phyloP scores from a whole-genome alignment of 2,113 vertebrate genomes.

The Macheiramphus alcinus region DNA sequence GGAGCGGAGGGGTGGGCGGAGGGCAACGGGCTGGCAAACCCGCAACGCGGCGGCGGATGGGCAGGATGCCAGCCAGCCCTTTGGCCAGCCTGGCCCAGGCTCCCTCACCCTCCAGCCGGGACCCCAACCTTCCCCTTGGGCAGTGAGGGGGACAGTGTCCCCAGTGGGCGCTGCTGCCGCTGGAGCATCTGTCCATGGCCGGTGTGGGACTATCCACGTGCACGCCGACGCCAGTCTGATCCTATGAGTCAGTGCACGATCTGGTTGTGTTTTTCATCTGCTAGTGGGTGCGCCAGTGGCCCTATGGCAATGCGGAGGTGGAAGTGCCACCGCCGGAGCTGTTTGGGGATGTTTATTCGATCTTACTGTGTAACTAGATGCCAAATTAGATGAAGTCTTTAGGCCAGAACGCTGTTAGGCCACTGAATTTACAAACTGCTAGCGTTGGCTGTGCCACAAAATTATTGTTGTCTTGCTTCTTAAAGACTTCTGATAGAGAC shows the following conservation, averaged over 20 bases:
- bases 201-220: neutral
- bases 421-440: neutral
- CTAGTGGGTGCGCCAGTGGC: neutral
- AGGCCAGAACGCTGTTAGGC: neutral
- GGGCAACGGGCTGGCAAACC: neutral
- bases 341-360: neutral
- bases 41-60: accelerated
- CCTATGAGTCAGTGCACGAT: neutral
- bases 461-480: neutral
- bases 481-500: neutral
- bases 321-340: neutral
- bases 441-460: neutral
- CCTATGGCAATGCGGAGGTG: accelerated
- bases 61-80: neutral
- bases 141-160: neutral
- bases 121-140: neutral
- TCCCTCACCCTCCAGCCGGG: neutral
- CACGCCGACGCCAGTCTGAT: accelerated
- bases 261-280: neutral
- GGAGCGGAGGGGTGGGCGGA: neutral
- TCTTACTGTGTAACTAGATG: neutral
- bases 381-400: neutral
- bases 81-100: neutral
- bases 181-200: neutral
- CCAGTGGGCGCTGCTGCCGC: accelerated